phyloP scores from a whole-genome alignment of 1,140 invertebrate species.

The Drosophila parvula region DNA sequence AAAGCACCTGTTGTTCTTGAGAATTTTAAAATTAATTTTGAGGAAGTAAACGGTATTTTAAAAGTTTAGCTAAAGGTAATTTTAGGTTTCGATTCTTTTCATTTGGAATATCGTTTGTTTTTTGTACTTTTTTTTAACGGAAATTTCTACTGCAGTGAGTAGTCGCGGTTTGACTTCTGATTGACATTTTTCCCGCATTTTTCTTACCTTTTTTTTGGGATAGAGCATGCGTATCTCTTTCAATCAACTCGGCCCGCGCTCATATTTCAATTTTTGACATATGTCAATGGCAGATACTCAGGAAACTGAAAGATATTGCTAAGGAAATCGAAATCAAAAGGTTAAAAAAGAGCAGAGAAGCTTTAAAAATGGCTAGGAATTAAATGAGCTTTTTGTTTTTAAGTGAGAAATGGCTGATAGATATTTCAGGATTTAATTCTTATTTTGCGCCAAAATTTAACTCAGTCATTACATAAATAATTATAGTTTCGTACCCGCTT shows the following conservation, averaged over 20 bases:
- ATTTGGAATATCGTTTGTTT: slow-evolving; percentile 33
- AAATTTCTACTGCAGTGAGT: slow-evolving; percentile 71
- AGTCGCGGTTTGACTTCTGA: slow-evolving; percentile 74
- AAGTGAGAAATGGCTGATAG: too few relatives aligned
- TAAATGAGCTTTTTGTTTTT: too few relatives aligned
- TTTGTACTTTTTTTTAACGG: slow-evolving; percentile 45
- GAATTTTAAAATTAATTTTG: too few relatives aligned
- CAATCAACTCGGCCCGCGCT: slow-evolving; percentile 36
- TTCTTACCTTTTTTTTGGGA: slow-evolving; percentile 29
- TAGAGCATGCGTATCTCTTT: slow-evolving; percentile 39
- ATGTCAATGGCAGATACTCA: slow-evolving; percentile 65
- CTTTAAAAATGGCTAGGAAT: not conserved
- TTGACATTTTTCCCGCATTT: slow-evolving; percentile 66
- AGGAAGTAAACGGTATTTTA: too few relatives aligned
- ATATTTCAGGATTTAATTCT: too few relatives aligned
- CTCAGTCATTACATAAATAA: too few relatives aligned
- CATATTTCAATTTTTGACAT: slow-evolving; percentile 68
- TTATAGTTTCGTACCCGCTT: too few relatives aligned
- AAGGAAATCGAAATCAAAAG: slow-evolving; percentile 34
- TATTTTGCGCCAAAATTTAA: too few relatives aligned
- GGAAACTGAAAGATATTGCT: slow-evolving; percentile 44
- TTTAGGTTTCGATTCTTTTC: slow-evolving; percentile 14
- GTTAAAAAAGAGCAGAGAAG: not conserved
- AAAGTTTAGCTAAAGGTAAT: not conserved
- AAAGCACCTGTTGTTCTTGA: too few relatives aligned